Evolutionary conservation across 2,888 invertebrate species (phyloP), one percentile per base, ranked within the genome.

Genomic region (Cecidostiba fungosa): DNA sequence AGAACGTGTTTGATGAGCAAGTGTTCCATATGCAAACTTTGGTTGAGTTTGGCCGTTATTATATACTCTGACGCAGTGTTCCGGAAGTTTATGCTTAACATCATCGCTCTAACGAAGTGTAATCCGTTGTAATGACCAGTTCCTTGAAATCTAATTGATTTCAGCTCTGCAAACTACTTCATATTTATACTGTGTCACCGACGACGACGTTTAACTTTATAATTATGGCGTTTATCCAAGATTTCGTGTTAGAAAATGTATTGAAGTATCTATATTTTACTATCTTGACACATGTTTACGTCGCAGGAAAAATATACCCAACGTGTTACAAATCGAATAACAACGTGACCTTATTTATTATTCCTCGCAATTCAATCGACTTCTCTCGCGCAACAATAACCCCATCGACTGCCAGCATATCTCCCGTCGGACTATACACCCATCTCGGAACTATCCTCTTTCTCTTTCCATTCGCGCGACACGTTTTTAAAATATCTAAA

Each of bases 401-500:
- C 23, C 23, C 54, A 54, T 54, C 54, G 6, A 2, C 26, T 62
- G 8, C 19, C 12, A 26, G 16, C 50, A 12, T 26, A 66, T 29
- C 12, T 26, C 4, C 62, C 12, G 4, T 66, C 62, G 62, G 12
- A 26, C 29, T 66, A 12, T 3, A 2, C 26, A 62, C 16, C 5
- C 59, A 62, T 66, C 62, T 66, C 62, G 26, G n/a, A 29, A 66
- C 26, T 66, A 66, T 66, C 62, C 62, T 66, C 12, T 26, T n/a
- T 54, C 62, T 72, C 72, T n/a, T n/a, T 8, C 12, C 73, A 39
- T 16, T 29, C 26, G 59, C 54, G 32, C 62, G 59, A 26, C 36
- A 77, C n/a, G 19, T 59, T 59, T 36, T 36, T 54, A 77, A 59
- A 77, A 77, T 77, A 59, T 77, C 59, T 54, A 77, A 77, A 77